phyloP scores from a whole-genome alignment of 2,113 vertebrate species.

The Coreoperca whiteheadi region DNA sequence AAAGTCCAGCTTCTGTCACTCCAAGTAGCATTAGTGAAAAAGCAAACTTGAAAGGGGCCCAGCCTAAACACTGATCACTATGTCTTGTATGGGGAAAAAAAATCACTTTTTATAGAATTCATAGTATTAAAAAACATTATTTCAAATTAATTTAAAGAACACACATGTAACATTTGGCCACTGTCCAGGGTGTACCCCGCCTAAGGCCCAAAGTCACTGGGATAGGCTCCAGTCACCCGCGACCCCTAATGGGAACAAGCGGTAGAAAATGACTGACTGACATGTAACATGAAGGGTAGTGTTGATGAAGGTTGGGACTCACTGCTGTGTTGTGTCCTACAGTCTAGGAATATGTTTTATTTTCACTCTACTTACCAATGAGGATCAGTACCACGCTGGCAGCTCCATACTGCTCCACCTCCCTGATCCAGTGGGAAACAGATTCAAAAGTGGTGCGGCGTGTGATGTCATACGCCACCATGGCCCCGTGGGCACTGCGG shows the following conservation, averaged over 20 bases:
- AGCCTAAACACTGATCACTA: neutral
- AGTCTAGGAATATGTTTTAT: neutral
- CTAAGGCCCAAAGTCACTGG: too few relatives aligned
- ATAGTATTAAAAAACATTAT: neutral
- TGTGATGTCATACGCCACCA: constrained; percentile 97
- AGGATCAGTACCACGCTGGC: constrained; percentile 91
- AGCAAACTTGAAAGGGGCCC: neutral
- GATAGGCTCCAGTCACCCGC: too few relatives aligned
- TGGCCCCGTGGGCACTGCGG: constrained; percentile 95
- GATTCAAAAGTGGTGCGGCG: constrained; percentile 91
- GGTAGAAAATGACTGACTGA: too few relatives aligned
- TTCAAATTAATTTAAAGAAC: neutral
- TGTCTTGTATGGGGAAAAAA: neutral
- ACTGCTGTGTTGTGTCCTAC: neutral
- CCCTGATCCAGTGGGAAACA: constrained; percentile 92
- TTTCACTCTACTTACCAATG: constrained; percentile 86
- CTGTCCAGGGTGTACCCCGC: too few relatives aligned
- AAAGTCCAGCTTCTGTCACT: neutral
- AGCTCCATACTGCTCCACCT: constrained; percentile 93
- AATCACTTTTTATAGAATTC: neutral
- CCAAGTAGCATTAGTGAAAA: neutral
- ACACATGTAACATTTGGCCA: too few relatives aligned
- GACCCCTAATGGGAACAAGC: too few relatives aligned
- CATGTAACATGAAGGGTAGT: neutral
- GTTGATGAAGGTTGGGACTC: neutral